phyloP scores from a whole-genome alignment of 2,888 invertebrate genomes.

The Pachymerium ferrugineum region DNA sequence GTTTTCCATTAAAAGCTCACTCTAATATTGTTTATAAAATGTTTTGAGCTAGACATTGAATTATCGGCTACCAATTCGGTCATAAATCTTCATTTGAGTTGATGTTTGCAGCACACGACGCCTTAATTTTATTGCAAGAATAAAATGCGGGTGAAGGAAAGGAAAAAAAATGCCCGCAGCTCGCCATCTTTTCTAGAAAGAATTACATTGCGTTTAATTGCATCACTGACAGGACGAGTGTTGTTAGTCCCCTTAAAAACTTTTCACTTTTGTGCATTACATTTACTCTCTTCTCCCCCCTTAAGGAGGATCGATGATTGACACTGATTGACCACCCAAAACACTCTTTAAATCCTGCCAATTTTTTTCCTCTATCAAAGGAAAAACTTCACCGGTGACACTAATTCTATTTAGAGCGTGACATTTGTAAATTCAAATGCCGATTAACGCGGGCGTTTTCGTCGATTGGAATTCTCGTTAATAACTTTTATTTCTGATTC shows the following conservation, averaged over 20 bases:
- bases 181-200: background rate
- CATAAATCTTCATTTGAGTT: slow-evolving; percentile 21
- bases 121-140: slow-evolving; percentile 11
- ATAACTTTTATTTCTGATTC: slow-evolving; percentile 15
- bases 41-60: slow-evolving; percentile 21
- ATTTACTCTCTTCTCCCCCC: no score
- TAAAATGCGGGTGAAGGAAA: background rate
- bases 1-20: background rate
- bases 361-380: slow-evolving; percentile 4
- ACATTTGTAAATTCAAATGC: slow-evolving; percentile 21
- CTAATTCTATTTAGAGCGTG: slow-evolving; percentile 18
- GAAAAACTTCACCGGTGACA: background rate
- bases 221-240: background rate
- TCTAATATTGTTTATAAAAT: slow-evolving; percentile 15
- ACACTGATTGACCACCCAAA: slow-evolving; percentile 15
- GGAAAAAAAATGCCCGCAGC: background rate
- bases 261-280: no score
- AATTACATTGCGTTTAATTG: background rate
- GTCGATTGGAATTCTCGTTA: slow-evolving; percentile 18
- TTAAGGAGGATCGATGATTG: slow-evolving; percentile 14
- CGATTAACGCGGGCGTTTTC: slow-evolving; percentile 21
- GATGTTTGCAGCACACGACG: slow-evolving; percentile 11
- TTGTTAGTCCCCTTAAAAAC: background rate
- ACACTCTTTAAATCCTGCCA: background rate
- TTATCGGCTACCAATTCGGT: slow-evolving; percentile 11